phyloP scores from a whole-genome alignment of 2,797 vertebrate genomes.

The Melanotaenia pygmaea region DNA sequence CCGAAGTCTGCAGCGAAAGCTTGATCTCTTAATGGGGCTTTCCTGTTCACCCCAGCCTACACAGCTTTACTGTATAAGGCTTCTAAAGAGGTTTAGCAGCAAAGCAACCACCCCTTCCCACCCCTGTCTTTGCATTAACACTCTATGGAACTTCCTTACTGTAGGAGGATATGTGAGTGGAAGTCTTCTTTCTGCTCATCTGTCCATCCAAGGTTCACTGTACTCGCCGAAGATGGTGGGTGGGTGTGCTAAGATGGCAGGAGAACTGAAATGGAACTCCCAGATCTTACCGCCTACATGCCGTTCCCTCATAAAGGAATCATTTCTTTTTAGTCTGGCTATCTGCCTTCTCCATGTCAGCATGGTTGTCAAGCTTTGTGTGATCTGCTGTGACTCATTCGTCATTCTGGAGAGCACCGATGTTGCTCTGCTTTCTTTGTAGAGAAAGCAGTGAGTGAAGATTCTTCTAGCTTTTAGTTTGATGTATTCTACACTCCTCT shows the following conservation, averaged over 20 bases:
- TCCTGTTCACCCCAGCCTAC: conserved; percentile 55
- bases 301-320: conserved; percentile 70
- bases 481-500: conserved; percentile 28
- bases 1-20: conserved; percentile 52
- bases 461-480: conserved; percentile 35
- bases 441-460: conserved; percentile 38
- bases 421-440: conserved; percentile 57
- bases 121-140: conserved; percentile 27
- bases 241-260: conserved; percentile 74
- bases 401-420: conserved; percentile 64
- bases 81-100: conserved; percentile 59
- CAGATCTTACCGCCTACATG: conserved; percentile 75
- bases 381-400: conserved; percentile 76
- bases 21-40: conserved; percentile 68
- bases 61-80: conserved; percentile 25
- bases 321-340: conserved; percentile 73
- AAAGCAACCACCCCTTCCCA: conserved; percentile 45
- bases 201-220: conserved; percentile 62
- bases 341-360: conserved; percentile 76
- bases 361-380: conserved; percentile 70
- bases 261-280: conserved; percentile 80
- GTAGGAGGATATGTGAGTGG: conserved; percentile 70
- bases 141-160: conserved; percentile 71
- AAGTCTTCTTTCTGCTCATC: conserved; percentile 66
- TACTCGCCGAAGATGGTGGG: conserved; percentile 68